phyloP scores from a whole-genome alignment of 2,888 invertebrate species.

The Chironomus tentans region DNA sequence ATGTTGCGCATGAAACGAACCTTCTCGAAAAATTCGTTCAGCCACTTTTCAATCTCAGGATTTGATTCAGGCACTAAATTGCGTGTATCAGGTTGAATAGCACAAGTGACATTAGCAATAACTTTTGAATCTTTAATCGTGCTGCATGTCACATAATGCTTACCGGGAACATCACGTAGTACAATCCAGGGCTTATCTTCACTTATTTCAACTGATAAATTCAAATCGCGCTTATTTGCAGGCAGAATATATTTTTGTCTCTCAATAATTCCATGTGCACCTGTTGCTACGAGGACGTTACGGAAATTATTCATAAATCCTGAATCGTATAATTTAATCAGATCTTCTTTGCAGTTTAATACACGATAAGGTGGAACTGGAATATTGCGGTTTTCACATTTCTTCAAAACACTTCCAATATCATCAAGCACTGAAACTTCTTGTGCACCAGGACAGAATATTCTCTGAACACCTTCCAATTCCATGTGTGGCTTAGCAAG shows the following conservation, averaged over 20 bases:
- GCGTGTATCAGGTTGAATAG: conserved; percentile 55
- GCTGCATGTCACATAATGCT: conserved; percentile 71
- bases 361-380: conserved; percentile 59
- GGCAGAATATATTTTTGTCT: conserved; percentile 62
- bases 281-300: conserved; percentile 63
- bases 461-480: conserved; percentile 61
- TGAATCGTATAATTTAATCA: conserved; percentile 59
- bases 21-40: conserved; percentile 59
- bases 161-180: conserved; percentile 64
- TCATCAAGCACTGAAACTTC: conserved; percentile 72
- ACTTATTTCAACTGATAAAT: conserved; percentile 61
- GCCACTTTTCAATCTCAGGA: conserved; percentile 61
- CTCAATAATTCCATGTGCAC: conserved; percentile 64
- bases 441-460: conserved; percentile 66
- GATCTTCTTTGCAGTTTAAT: conserved; percentile 57
- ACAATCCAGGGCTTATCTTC: conserved; percentile 70
- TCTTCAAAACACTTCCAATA: conserved; percentile 60
- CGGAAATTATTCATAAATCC: conserved; percentile 41
- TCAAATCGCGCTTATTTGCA: conserved; percentile 52
- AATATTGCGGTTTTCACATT: conserved; percentile 58
- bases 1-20: conserved; percentile 56
- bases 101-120: conserved; percentile 71
- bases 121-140: conserved; percentile 69
- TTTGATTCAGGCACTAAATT: conserved; percentile 60
- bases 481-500: conserved; percentile 74